Percentiles rank a stretch among this genome's conserved stretches.
Evolutionary conservation across 2,888 invertebrate species (phyloP).

Genomic region (Archips xylosteana): DNA sequence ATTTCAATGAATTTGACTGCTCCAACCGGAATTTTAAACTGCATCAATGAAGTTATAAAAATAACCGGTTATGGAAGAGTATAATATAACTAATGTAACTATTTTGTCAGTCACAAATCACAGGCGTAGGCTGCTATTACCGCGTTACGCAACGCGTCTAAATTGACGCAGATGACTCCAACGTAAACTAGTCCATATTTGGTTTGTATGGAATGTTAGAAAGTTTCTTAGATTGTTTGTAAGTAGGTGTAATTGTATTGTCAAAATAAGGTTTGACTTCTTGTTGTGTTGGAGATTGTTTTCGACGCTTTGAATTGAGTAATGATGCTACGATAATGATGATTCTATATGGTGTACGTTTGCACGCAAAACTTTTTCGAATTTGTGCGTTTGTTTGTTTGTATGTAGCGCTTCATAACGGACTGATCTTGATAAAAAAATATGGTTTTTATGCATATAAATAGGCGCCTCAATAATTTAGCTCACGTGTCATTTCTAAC

Average conservation of each 20-base stretch:
- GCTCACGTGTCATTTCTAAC: too few relatives aligned
- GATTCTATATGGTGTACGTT: slow-evolving; percentile 10
- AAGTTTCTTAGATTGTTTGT: slow-evolving; percentile 19
- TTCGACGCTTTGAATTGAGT: slow-evolving; percentile 8
- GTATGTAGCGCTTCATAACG: too few relatives aligned
- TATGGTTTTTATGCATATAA: too few relatives aligned
- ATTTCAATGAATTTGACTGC: neutral
- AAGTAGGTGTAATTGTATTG: slow-evolving; percentile 32
- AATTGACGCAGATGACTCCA: slow-evolving; percentile 15
- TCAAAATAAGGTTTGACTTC: slow-evolving; percentile 28
- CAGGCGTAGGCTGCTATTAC: slow-evolving; percentile 1
- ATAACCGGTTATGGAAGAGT: neutral
- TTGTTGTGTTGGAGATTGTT: slow-evolving; percentile 26
- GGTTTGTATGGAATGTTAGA: slow-evolving; percentile 34
- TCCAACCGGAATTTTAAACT: neutral
- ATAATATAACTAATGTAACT: slow-evolving; percentile 3
- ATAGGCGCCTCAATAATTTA: too few relatives aligned
- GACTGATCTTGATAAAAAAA: too few relatives aligned
- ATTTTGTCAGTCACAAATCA: slow-evolving; percentile 6
- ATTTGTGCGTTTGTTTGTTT: too few relatives aligned
- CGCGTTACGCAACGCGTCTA: slow-evolving; percentile 14
- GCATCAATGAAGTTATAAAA: slow-evolving; percentile 7
- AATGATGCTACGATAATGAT: neutral
- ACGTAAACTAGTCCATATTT: slow-evolving; percentile 28
- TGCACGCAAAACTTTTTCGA: neutral